Evolutionary conservation across 2,113 vertebrate genomes (phyloP).

Genomic region (Urocitellus parryii): DNA sequence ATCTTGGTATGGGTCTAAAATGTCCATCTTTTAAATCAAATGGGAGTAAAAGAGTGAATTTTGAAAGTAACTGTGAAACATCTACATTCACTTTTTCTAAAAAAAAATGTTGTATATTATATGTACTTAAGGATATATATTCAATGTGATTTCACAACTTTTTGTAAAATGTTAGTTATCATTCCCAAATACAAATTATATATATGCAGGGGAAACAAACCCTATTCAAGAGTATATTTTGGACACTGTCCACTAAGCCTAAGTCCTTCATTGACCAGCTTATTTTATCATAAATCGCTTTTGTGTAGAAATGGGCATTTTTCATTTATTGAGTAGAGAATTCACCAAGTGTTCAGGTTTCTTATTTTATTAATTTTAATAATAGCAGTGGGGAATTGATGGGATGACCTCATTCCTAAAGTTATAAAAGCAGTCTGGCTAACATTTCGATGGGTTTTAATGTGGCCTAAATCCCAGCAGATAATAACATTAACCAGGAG

Average conservation of each 20-base stretch:
- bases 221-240: neutral
- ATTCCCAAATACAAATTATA: neutral
- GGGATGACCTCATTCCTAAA: neutral
- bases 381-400: neutral
- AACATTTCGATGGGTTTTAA: neutral
- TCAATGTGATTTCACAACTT: neutral
- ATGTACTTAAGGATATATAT: neutral
- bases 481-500: neutral
- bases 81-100: neutral
- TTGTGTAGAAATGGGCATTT: neutral
- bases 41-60: neutral
- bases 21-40: neutral
- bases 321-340: conserved; percentile 23
- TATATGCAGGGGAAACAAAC: neutral
- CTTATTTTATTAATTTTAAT: conserved; percentile 34
- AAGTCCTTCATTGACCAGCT: neutral
- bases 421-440: neutral
- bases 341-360: neutral
- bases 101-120: neutral
- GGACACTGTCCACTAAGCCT: neutral
- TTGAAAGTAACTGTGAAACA: neutral
- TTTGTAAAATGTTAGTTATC: neutral
- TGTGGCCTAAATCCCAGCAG: neutral
- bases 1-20: neutral
- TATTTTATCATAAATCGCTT: neutral